Conservation (phyloP, 2,888 invertebrate species). For the Eueremaeus valkanovi region DNA sequence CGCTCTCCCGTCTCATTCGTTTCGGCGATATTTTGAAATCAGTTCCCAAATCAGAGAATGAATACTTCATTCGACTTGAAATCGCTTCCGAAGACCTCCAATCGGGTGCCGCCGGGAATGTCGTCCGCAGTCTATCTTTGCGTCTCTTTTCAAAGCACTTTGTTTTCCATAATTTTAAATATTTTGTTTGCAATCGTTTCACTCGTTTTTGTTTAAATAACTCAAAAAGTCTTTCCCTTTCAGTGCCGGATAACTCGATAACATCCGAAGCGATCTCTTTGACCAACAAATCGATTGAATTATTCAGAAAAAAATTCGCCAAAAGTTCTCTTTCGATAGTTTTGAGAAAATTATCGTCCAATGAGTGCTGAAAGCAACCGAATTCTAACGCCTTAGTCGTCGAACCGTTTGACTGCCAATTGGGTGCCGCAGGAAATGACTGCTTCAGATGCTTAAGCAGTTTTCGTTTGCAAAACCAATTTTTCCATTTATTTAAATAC, state of each 20-base stretch:
- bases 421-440: conserved; percentile 36
- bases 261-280: background rate
- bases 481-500: conserved; percentile 16
- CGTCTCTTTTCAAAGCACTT: background rate
- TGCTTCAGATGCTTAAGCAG: background rate
- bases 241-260: background rate
- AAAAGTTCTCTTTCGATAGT: background rate
- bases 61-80: background rate
- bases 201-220: background rate
- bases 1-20: background rate
- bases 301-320: background rate
- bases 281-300: background rate
- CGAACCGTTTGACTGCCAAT: background rate
- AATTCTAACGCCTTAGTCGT: background rate
- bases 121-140: background rate
- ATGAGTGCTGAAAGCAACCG: background rate
- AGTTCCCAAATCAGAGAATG: background rate
- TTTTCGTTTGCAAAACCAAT: conserved; percentile 16
- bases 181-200: conserved; percentile 2
- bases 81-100: background rate
- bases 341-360: background rate
- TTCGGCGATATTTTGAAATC: background rate
- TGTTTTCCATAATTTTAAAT: conserved; percentile 7
- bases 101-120: conserved; percentile 37
- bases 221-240: background rate